Evolutionary conservation across 2,888 invertebrate species (phyloP), one percentile per base, ranked within the genome.

Genomic region (Callinectes sapidus): DNA sequence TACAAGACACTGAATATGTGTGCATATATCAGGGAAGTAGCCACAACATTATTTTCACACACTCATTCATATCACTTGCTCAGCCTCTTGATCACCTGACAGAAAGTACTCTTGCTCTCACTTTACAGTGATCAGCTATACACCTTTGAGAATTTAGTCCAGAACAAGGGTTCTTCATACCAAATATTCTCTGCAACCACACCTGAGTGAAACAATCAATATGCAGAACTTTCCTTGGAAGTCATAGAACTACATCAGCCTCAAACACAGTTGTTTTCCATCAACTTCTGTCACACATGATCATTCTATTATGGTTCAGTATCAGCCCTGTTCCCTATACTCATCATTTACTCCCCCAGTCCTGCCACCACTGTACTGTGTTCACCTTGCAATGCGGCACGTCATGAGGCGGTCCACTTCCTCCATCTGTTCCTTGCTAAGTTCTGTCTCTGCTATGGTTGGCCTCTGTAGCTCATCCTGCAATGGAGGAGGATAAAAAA

Each of bases 361-460:
- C 61, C 18, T 61, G 61, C 23, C 16, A 54, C 32, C 16, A 10
- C 14, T 39, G n/a, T 14, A 10, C 14, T 39, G n/a, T 14, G 28
- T 61, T 1, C 32, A 92, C 92, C 92, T 92, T 85, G 66, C 85
- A 55, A 92, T 81, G 35, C 92, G 48, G 85, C 92, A 92, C n/a
- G 85, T 92, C 89, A 92, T 89, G 35, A 92, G 61, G 8, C 89
- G 89, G 18, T 92, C 92, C 66, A 86, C 55, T 48, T 92, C 92
- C 16, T 28, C 81, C 2, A 85, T 28, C 55, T 85, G 18, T 2
- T 85, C 85, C 61, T 61, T 55, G n/a, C 89, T 89, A 10, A 92
- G 85, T 39, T 18, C 16, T 61, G 61, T 54, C 86, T 1, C 54
- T 85, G 42, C 61, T 14, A 54, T 61, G 61, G 28, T 48, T 39